These are phyloP conservation scores for Coryphaenoides rupestris DNA, from an alignment of 2,113 vertebrate species.

Conservation along the genomic window DNA sequence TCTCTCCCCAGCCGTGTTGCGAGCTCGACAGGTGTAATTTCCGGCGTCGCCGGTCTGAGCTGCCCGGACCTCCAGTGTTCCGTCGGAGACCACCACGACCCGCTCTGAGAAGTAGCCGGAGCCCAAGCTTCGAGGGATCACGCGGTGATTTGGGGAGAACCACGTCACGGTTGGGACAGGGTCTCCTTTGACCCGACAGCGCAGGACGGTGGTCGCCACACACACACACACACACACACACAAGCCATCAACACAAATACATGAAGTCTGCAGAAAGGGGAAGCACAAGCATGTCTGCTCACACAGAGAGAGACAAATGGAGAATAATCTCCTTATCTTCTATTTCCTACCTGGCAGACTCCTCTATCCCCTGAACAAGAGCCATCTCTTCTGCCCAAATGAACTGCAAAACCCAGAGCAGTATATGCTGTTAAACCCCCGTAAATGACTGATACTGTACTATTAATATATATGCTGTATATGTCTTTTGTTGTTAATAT, in stretches of 20 bases:
- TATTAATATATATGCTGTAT: slow-evolving; percentile 22
- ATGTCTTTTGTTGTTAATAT: slow-evolving; percentile 24
- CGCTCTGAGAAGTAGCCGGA: slow-evolving; percentile 74
- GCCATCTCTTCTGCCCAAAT: slow-evolving; percentile 45
- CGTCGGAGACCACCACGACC: slow-evolving; percentile 68
- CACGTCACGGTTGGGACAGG: slow-evolving; percentile 80
- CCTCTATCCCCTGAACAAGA: no score
- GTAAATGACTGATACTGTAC: slow-evolving; percentile 31
- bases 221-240: no score
- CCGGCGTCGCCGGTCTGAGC: slow-evolving; percentile 81
- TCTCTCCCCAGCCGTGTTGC: slow-evolving; percentile 77
- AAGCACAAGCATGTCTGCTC: neutral
- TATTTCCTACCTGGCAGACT: no score
- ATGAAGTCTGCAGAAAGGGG: no score
- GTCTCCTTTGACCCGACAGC: slow-evolving; percentile 79
- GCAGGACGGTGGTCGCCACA: slow-evolving; percentile 62
- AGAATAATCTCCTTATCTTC: no score
- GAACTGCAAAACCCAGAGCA: slow-evolving; percentile 65
- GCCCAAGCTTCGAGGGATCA: slow-evolving; percentile 67
- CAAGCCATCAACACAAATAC: slow-evolving; percentile 35
- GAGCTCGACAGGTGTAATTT: slow-evolving; percentile 85
- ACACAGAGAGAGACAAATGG: neutral
- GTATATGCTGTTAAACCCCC: slow-evolving; percentile 52
- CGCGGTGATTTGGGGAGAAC: slow-evolving; percentile 77
- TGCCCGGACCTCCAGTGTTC: slow-evolving; percentile 80